Conservation (phyloP, 2,113 vertebrate species). For the Girardinichthys multiradiatus region DNA sequence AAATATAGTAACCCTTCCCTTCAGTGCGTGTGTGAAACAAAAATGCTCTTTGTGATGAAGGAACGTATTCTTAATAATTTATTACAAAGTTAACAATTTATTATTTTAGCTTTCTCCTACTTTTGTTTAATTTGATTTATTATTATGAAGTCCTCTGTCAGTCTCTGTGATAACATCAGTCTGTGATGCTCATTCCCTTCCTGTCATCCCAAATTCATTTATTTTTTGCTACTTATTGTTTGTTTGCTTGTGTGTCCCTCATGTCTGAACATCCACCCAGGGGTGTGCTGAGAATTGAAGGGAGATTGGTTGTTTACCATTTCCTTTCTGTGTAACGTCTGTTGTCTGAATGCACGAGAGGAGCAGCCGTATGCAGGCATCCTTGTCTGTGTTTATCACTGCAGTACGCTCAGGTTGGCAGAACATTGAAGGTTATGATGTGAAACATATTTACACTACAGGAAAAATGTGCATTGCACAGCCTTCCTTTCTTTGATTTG, state of each 20-base stretch:
- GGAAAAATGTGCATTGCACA: not conserved
- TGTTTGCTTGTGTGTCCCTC: constrained; percentile 19
- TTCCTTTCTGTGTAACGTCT: constrained; percentile 45
- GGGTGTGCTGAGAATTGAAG: constrained; percentile 46
- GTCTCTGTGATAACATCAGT: constrained; percentile 29
- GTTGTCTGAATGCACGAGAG: constrained; percentile 59
- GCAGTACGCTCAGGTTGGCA: constrained; percentile 20
- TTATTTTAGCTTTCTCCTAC: not conserved
- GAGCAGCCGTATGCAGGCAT: constrained; percentile 40
- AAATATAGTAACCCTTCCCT: constrained; percentile 13
- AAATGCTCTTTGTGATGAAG: constrained; percentile 9
- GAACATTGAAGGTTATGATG: constrained; percentile 28
- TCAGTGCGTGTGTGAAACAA: constrained; percentile 26
- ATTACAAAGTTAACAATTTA: constrained; percentile 17
- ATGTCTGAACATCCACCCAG: constrained; percentile 33
- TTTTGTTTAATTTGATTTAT: not conserved
- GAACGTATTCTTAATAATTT: constrained; percentile 31
- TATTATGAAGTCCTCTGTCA: not conserved
- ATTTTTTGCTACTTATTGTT: not conserved
- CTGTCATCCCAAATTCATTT: constrained; percentile 19
- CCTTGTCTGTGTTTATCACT: constrained; percentile 51
- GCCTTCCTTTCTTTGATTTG: not conserved
- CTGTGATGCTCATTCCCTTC: constrained; percentile 20
- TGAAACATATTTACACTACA: constrained; percentile 30
- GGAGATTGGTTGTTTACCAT: constrained; percentile 47